Base-by-base conservation (phyloP, 2,797 vertebrate species). In the Gambelia wislizenii region DNA sequence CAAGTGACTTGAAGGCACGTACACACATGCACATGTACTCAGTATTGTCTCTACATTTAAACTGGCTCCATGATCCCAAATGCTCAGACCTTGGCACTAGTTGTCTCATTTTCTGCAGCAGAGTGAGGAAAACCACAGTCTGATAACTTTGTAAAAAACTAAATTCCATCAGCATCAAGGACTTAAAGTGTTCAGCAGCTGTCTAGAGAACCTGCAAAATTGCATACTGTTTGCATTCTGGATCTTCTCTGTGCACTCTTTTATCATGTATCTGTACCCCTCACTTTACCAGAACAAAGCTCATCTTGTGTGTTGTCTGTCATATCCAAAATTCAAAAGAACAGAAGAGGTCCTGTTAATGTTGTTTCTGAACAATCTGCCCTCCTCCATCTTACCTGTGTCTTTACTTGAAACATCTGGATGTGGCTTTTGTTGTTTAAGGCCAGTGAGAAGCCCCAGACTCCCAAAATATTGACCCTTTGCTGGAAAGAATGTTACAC, bases 71-170 rank as follows among this genome's bases (percentile, higher is more conserved):
- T 27, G 76, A 61, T 64, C n/a, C 3, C 61, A 79, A 87, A 91
- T 70, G 56, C 84, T 94, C 93, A 91, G 93, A 95, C 88, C 90
- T 20, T 14, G 30, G 84, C 84, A 87, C 74, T 22, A 87, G 74
- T 87, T 87, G 44, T 27, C 83, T 64, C 42, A 72, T 85, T 93
- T 84, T 22, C 89, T 94, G 90, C 78, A 93, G 44, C 27, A 86
- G 20, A 59, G 70, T 85, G 33, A 88, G 72, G 87, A 5, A 86
- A 88, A 87, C 14, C 67, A 84, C 56, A 33, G 56, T 75, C 64
- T 80, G 47, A 90, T 90, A 88, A 89, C 1, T 83, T 59, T 33
- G 74, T 87, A 84, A 92, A 92, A 92, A 25, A 30, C 89, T 82
- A 70, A 80, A 85, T 56, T 88, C 47, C 79, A 85, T 82, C 70